Base-by-base conservation (phyloP, 2,113 vertebrate species). In the Gallinago jamesoni region DNA sequence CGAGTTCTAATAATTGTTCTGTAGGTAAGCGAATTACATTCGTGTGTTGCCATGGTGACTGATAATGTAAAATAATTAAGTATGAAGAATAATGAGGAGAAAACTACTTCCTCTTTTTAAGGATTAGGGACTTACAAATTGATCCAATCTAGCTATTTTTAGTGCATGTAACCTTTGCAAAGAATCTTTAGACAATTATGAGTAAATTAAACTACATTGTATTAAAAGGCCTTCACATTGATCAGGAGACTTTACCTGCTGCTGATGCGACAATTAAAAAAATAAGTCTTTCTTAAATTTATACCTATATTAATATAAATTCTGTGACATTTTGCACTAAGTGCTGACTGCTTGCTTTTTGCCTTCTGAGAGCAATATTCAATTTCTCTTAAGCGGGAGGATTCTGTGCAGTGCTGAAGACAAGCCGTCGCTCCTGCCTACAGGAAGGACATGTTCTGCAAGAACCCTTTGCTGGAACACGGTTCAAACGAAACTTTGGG, bases 1-100 rank as follows among this genome's bases (percentile, higher is more conserved):
- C 50, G 30, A 96, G 91, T 90, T 96, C 90, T 92, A 94, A 84
- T 84, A 94, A 94, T 62, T 97, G 87, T 80, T 92, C 91, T 93
- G 85, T 92, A 52, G 19, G 78, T 93, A 96, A 96, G 83, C 69
- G 94, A 96, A 98, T 97, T 96, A 93, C 95, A 90, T 94, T 63
- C 80, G 82, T 90, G 90, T 73, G 98, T 98, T 97, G 91, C 98
- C 96, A 98, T 98, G 96, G 98, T 73, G 94, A 98, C 91, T 47
- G 90, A 78, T 97, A 95, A 97, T 97, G 97, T 96, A 97, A 98
- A 98, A 98, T 98, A 98, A 98, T 98, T 97, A 97, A 94, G 79
- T 90, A 94, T 68, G 76, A 98, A 97, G 91, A 97, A 97, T 94
- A 98, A 98, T 87, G 94, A 98, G 89, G 94, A 97, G 96, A 98